phyloP scores from a whole-genome alignment of 2,888 invertebrate genomes.

The Helobdella robusta region DNA sequence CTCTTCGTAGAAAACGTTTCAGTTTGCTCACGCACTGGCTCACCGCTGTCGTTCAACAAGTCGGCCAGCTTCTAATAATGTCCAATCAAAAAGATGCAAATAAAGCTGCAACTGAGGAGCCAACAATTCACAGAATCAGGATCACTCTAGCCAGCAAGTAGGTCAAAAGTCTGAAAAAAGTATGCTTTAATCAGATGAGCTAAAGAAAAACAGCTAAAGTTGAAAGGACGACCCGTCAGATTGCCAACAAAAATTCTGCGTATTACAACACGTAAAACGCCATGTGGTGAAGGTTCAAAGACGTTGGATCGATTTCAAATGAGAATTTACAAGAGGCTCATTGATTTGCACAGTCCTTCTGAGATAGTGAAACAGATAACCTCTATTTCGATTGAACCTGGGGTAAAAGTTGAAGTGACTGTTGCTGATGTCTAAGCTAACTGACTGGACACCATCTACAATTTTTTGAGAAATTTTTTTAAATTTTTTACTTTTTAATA shows the following conservation, averaged over 20 bases:
- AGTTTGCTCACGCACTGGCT: too few species aligned
- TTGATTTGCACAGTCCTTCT: conserved; percentile 93
- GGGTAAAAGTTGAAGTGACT: conserved; percentile 97
- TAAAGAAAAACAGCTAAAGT: conserved; percentile 88
- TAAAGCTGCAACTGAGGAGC: conserved; percentile 78
- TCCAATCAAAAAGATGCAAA: conserved; percentile 34
- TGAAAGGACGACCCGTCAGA: conserved; percentile 92
- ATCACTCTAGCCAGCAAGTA: conserved; percentile 95
- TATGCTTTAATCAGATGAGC: conserved; percentile 89
- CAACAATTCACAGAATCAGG: conserved; percentile 85
- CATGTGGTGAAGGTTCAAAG: conserved; percentile 99
- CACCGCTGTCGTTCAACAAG: too few species aligned
- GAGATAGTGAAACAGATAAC: conserved; percentile 99
- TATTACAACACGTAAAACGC: conserved; percentile 97
- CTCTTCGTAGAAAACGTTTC: too few species aligned
- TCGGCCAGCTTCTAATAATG: too few species aligned
- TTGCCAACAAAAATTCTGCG: conserved; percentile 96
- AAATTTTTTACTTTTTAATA: too few species aligned
- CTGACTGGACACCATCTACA: too few species aligned
- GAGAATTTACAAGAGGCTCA: conserved; percentile 94
- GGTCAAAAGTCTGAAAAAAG: conserved; percentile 90
- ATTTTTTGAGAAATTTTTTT: too few species aligned
- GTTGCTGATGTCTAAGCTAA: conserved; percentile 77
- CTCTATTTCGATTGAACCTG: conserved; percentile 96
- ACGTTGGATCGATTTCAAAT: conserved; percentile 97